Base-by-base conservation (phyloP, 2,113 vertebrate species). In the Acrocephalus kingi region DNA sequence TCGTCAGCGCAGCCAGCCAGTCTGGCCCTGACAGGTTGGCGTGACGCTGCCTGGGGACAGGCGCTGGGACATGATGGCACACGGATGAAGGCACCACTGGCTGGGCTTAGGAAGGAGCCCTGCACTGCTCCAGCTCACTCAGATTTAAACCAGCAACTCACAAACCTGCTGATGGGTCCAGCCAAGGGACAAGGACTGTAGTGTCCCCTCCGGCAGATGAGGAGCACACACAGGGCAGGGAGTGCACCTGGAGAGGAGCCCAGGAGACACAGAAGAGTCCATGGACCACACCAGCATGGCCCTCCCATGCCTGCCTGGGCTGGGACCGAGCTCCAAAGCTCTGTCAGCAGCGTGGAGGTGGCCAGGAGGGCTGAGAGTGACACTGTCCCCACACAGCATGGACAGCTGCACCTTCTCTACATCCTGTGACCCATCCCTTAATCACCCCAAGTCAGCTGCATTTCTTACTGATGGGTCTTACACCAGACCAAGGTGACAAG, bases 221-320 rank as follows among this genome's bases (percentile, higher is more conserved):
- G 54, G 51, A 45, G 33, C 37, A 35, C 2, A 9, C 71, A 25
- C 5, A 41, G 28, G 15, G 24, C 45, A 80, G 48, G 91, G 54
- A 30, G 45, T 1, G 0, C 4, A 27, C 17, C 41, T 31, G 62
- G 16, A 46, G 24, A 48, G n/a, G 13, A 46, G 46, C 71, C 15
- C 69, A 30, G 69, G 24, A 67, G 37, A 25, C 52, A 10, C 0
- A 25, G 46, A 68, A 71, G 22, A 11, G 17, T 25, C 22, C 46
- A 39, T 0, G 13, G 48, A 18, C 55, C 35, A 43, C 24, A 11
- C 11, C 45, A 61, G 24, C 62, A 15, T 0, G 14, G 58, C 49
- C 37, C 37, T 23, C 7, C 61, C 8, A 22, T 5, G 10, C 3
- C 5, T 2, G 2, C 15, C 3, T 0, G 0, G 52, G 3, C 5